Evolutionary conservation across 2,113 vertebrate species (phyloP), one percentile per base, ranked within the genome.

Genomic region (Limnothrissa miodon): DNA sequence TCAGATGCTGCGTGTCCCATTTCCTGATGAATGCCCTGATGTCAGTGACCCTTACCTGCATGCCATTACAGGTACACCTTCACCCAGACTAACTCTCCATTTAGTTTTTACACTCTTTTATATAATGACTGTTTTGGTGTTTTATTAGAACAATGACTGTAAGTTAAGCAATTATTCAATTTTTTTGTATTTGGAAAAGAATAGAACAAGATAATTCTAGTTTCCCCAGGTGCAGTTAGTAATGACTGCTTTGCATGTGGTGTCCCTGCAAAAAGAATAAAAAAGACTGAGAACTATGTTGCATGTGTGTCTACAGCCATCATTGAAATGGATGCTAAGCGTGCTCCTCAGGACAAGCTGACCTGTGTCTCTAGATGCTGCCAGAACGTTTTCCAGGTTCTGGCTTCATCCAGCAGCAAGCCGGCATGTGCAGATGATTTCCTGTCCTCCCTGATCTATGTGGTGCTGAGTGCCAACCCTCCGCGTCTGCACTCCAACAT

Each of bases 331-430:
- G 95, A 96, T 78, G 94, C 95, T 78, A 95, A 94, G 89, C 91
- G 95, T 80, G 93, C 95, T 0, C 95, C 95, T 19, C 95, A 95
- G 88, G 95, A 95, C 88, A 96, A 96, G 87, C 92, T 96, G 4
- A 78, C 90, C 0, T 96, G 94, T 11, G 89, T 96, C 80, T 92
- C 90, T 70, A 95, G 92, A 86, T 95, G 94, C 87, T 93, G 95
- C 82, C 92, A 94, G 83, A 92, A 92, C 42, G 87, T 96, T 17
- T 96, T 95, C 15, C 92, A 93, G 84, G 93, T 90, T 0, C 93
- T 96, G 39, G 91, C 93, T 5, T 81, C 33, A 6, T 93, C 91
- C 0, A 95, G 87, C 87, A 88, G 82, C 17, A 93, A 95, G 86
- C 95, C 94, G 0, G 94, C 95, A 1, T 94, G 94, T 23, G 93